Evolutionary conservation across 2,888 invertebrate genomes (phyloP).

Genomic region (Drosophila testacea): DNA sequence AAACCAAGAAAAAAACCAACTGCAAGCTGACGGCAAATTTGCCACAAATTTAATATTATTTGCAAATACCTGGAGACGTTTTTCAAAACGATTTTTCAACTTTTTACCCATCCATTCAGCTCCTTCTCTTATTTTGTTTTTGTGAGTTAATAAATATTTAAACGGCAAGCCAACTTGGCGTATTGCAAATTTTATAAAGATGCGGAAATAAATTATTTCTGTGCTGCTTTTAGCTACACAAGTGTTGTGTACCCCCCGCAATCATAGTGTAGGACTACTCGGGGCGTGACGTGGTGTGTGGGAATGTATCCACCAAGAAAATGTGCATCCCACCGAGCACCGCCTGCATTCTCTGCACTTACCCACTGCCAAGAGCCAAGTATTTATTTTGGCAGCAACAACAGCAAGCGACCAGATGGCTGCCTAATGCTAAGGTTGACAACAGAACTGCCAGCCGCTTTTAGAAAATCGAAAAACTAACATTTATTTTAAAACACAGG

Average conservation of each 20-base stretch:
- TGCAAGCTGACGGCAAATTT: constrained; percentile 52
- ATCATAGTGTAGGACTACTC: not conserved
- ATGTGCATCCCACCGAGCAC: constrained; percentile 29
- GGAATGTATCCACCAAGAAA: constrained; percentile 29
- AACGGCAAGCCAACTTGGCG: constrained; percentile 41
- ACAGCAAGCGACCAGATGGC: constrained; percentile 57
- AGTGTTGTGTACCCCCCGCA: constrained; percentile 9
- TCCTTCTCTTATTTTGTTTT: constrained; percentile 5
- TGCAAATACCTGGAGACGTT: constrained; percentile 36
- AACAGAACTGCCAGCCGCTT: constrained; percentile 28
- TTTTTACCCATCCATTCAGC: constrained; percentile 54
- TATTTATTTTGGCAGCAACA: constrained; percentile 62
- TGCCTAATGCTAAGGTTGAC: constrained; percentile 42
- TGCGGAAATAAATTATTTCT: constrained; percentile 67
- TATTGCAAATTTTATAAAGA: constrained; percentile 53
- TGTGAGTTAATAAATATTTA: constrained; percentile 64
- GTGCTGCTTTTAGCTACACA: constrained; percentile 17
- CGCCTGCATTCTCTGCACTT: constrained; percentile 39
- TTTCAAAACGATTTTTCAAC: constrained; percentile 28
- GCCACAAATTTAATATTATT: constrained; percentile 66
- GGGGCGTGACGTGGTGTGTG: not conserved
- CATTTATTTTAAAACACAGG: constrained; percentile 28
- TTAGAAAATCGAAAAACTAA: constrained; percentile 25
- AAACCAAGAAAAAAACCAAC: constrained; percentile 18
- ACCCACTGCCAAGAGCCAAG: constrained; percentile 40